These are phyloP conservation scores for Crotalus adamanteus DNA, from an alignment of 2,797 vertebrate genomes.

Conservation along the genomic window DNA sequence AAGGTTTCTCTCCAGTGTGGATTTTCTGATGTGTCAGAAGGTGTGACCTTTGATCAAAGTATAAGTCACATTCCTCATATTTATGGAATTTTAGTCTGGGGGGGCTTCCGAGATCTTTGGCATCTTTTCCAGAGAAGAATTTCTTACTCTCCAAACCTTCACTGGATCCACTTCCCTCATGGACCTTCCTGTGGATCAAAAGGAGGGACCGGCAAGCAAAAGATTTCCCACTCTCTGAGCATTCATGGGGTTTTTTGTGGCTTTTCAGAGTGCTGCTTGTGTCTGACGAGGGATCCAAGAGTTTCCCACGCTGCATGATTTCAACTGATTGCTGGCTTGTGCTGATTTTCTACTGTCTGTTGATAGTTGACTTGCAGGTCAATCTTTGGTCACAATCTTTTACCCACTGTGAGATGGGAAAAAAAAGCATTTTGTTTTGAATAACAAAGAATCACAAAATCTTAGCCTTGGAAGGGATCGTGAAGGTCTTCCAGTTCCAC, in stretches of 20 bases:
- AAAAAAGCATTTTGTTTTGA: no score
- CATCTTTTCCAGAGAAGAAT: fast-evolving
- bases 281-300: no score
- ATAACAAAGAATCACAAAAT: no score
- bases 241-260: neutral
- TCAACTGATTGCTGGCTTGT: neutral
- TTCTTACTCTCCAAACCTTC: neutral
- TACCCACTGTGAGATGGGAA: no score
- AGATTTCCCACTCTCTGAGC: neutral
- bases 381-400: no score
- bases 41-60: neutral
- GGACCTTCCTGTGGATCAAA: neutral
- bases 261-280: neutral
- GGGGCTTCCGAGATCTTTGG: neutral
- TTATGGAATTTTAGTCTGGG: neutral
- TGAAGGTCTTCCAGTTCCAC: no score
- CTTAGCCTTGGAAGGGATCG: no score
- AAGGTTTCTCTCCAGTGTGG: neutral
- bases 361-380: no score
- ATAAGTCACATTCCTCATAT: neutral
- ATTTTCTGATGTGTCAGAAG: neutral
- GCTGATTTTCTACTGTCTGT: no score
- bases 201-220: neutral
- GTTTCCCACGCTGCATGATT: neutral
- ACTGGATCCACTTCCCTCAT: neutral